Conservation (phyloP, 1,140 invertebrate genomes). For the Leptonema lineaticorne region DNA sequence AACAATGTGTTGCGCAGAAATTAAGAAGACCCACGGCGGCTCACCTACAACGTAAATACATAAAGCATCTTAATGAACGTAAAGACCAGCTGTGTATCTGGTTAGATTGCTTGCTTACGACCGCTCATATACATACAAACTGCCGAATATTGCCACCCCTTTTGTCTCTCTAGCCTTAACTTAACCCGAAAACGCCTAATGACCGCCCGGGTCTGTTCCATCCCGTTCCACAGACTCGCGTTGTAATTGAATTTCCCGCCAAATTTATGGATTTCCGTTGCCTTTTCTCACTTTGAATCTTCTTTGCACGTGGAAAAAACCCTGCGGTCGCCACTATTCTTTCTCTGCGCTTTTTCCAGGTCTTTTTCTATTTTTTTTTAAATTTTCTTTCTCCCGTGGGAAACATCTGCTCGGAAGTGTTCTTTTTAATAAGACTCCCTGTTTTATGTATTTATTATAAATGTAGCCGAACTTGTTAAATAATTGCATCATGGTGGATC, state of each 20-base stretch:
- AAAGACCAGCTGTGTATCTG: conserved; percentile 42
- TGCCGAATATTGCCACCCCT: conserved; percentile 42
- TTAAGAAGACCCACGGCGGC: conserved; percentile 37
- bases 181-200: conserved; percentile 20
- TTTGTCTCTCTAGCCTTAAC: conserved; percentile 33
- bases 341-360: neutral
- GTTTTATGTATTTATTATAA: conserved; percentile 6
- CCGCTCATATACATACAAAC: conserved; percentile 42
- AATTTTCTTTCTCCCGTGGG: neutral
- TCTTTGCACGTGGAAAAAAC: conserved; percentile 11
- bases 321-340: neutral
- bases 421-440: neutral
- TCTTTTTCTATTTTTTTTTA: too few relatives aligned
- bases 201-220: neutral
- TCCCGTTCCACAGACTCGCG: neutral
- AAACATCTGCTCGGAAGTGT: conserved; percentile 9
- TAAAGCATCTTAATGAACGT: conserved; percentile 44
- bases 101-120: conserved; percentile 42
- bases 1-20: conserved; percentile 42
- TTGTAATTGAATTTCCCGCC: conserved; percentile 7
- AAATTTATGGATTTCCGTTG: conserved; percentile 16
- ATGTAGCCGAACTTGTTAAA: conserved; percentile 3
- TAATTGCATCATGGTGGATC: neutral
- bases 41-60: conserved; percentile 42
- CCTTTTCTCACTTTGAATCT: too few relatives aligned